phyloP scores from a whole-genome alignment of 2,113 vertebrate species.

The Zapornia atra region DNA sequence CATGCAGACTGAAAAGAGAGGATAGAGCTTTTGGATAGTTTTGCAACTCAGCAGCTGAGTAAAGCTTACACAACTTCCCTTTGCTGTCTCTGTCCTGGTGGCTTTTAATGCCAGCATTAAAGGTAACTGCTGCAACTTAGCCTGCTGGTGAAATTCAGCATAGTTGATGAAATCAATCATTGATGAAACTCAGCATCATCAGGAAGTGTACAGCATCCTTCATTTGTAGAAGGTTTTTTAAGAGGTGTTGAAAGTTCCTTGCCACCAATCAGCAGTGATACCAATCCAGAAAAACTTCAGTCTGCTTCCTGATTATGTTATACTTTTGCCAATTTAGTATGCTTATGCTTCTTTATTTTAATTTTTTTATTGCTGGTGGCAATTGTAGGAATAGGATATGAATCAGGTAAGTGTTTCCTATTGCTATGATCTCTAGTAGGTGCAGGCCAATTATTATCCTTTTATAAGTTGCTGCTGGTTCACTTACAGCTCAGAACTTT shows the following conservation, averaged over 20 bases:
- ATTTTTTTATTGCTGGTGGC: not conserved
- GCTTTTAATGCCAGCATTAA: not conserved
- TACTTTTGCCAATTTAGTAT: not conserved
- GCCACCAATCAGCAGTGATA: not conserved
- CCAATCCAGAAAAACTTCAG: not conserved
- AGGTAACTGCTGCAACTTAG: not conserved
- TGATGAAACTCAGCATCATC: not conserved
- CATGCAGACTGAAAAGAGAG: not conserved
- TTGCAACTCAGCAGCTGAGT: not conserved
- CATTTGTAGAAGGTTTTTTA: not conserved
- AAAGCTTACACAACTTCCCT: not conserved
- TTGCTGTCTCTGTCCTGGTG: not conserved
- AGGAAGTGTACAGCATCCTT: not conserved
- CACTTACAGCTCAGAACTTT: not conserved
- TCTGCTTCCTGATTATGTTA: not conserved
- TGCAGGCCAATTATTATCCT: not conserved
- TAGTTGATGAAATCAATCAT: too few species aligned
- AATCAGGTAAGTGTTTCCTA: conserved; percentile 3
- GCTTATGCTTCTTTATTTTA: not conserved
- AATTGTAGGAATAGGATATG: not conserved
- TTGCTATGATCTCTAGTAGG: not conserved
- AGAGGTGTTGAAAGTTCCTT: not conserved
- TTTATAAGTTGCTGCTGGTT: not conserved
- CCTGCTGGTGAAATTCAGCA: not conserved
- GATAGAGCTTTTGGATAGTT: not conserved